Conservation (phyloP, 2,888 invertebrate species). For the Agriopis aurantiaria region DNA sequence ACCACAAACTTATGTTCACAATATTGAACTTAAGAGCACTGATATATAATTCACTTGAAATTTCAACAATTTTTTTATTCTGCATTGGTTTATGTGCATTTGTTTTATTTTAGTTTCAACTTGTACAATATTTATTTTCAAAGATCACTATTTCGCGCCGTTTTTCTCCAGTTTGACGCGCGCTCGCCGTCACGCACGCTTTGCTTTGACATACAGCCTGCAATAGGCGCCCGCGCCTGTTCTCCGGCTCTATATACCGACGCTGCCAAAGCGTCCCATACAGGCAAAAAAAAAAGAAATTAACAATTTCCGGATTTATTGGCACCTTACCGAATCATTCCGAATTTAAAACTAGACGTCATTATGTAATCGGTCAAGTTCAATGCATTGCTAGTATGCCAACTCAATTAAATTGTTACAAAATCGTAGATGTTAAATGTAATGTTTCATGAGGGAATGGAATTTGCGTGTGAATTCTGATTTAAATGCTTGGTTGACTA, state of each 20-base stretch:
- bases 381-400: slow-evolving; percentile 37
- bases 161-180: slow-evolving; percentile 33
- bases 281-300: slow-evolving; percentile 28
- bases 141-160: slow-evolving; percentile 29
- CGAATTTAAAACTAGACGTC: slow-evolving; percentile 46
- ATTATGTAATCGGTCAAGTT: slow-evolving; percentile 60
- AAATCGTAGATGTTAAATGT: slow-evolving; percentile 28
- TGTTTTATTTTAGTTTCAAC: slow-evolving; percentile 3
- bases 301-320: slow-evolving; percentile 45
- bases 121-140: slow-evolving; percentile 3
- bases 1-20: slow-evolving; percentile 45
- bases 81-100: slow-evolving; percentile 1
- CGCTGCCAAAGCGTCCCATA: slow-evolving; percentile 45
- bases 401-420: slow-evolving; percentile 38
- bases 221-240: slow-evolving; percentile 74
- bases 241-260: slow-evolving; percentile 72
- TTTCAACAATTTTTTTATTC: not conserved
- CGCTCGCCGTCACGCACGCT: slow-evolving; percentile 52
- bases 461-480: slow-evolving; percentile 26
- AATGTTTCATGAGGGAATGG: slow-evolving; percentile 32
- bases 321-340: slow-evolving; percentile 37
- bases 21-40: slow-evolving; percentile 14
- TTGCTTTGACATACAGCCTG: slow-evolving; percentile 50
- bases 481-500: slow-evolving; percentile 7
- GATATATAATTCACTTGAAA: slow-evolving; percentile 15